phyloP scores from a whole-genome alignment of 2,113 vertebrate genomes.

The Emydocephalus ijimae region DNA sequence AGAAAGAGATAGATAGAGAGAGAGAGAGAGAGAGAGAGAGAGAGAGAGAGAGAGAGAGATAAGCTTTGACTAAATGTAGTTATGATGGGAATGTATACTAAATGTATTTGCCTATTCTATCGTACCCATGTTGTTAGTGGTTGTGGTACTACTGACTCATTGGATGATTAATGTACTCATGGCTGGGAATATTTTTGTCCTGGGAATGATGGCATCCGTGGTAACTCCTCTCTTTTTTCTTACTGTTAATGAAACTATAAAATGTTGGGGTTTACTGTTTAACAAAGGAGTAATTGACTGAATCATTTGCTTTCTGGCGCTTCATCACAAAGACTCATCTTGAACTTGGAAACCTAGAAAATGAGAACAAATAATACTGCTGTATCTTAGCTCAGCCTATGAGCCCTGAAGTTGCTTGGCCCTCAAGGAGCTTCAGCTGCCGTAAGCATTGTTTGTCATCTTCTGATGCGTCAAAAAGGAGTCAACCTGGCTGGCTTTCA shows the following conservation, averaged over 20 bases:
- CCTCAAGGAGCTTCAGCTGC: background rate
- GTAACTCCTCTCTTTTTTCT: slow-evolving; percentile 47
- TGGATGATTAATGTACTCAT: slow-evolving; percentile 66
- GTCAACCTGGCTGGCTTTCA: background rate
- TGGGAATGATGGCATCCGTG: slow-evolving; percentile 45
- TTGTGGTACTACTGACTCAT: slow-evolving; percentile 68
- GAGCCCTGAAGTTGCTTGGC: background rate
- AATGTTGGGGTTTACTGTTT: slow-evolving; percentile 29
- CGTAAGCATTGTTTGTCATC: background rate
- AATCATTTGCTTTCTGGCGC: background rate
- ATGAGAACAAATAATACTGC: background rate
- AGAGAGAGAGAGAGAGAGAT: background rate
- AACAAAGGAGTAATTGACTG: background rate
- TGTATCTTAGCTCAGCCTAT: background rate
- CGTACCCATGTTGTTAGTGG: slow-evolving; percentile 63
- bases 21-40: too few species aligned
- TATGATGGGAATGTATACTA: slow-evolving; percentile 53
- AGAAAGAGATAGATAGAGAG: too few species aligned
- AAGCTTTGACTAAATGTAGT: slow-evolving; percentile 27
- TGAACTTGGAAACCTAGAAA: background rate
- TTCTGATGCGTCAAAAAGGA: background rate
- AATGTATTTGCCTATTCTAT: slow-evolving; percentile 52
- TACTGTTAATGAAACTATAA: slow-evolving; percentile 2
- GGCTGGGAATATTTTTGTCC: slow-evolving; percentile 60
- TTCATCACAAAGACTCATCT: background rate